Conservation (phyloP, 2,888 invertebrate species). For the Drosophila acutilabella region DNA sequence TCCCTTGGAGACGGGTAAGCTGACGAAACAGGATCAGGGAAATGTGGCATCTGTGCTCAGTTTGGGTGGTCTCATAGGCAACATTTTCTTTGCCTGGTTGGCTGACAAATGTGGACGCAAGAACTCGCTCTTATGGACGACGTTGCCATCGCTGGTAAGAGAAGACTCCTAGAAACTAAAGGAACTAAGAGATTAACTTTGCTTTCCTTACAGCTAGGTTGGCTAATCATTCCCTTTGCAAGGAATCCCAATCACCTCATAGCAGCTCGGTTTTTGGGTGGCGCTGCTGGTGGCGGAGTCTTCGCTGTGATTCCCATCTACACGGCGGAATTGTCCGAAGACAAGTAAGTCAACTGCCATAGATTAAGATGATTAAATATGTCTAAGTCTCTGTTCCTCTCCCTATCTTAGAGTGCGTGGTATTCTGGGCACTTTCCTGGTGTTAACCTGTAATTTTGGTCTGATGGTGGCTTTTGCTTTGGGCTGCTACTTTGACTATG, state of each 20-base stretch:
- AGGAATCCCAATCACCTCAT: constrained; percentile 72
- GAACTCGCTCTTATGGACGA: constrained; percentile 67
- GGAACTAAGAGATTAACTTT: background rate
- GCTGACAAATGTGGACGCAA: constrained; percentile 82
- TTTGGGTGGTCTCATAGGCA: constrained; percentile 82
- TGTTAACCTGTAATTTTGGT: constrained; percentile 82
- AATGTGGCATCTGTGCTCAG: constrained; percentile 83
- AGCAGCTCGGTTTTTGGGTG: constrained; percentile 75
- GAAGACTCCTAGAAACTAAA: rapidly evolving
- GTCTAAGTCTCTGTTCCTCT: background rate
- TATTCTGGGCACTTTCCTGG: constrained; percentile 81
- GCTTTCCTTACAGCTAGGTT: constrained; percentile 68
- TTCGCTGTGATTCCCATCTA: constrained; percentile 82
- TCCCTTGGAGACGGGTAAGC: constrained; percentile 78
- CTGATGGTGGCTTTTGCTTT: constrained; percentile 78
- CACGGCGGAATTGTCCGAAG: constrained; percentile 81
- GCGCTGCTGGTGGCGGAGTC: constrained; percentile 78
- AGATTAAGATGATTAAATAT: background rate
- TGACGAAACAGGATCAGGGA: constrained; percentile 79
- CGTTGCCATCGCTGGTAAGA: constrained; percentile 80
- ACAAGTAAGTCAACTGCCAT: constrained; percentile 62
- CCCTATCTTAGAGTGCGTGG: constrained; percentile 78
- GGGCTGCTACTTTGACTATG: constrained; percentile 78
- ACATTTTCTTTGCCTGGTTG: constrained; percentile 81
- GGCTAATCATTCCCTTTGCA: constrained; percentile 78